Base-by-base conservation (phyloP, 2,888 invertebrate species). In the Antitype chi region DNA sequence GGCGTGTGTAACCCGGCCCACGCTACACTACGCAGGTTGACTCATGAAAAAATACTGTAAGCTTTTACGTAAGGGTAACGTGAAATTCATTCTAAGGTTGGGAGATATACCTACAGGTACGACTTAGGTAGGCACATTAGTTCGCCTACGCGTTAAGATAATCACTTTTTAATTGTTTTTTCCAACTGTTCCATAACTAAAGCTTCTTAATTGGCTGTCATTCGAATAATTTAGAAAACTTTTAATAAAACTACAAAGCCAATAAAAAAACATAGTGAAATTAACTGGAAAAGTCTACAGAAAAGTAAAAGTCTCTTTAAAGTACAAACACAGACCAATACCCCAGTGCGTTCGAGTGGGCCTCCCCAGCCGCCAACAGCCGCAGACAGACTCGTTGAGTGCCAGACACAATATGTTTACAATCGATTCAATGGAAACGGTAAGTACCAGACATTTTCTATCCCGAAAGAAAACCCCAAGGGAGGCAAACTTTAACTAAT, bases 401-500 rank as follows among this genome's bases (percentile, higher is more conserved):
- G 55, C 81, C 81, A 81, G 79, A 81, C 75, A 79, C 74, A 75
- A 55, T 11, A 38, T 43, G 38, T 55, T 38, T n/a, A 43, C 28
- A 63, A 73, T 78, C 28, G 62, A 78, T 80, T 43, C 15, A 43
- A 49, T 79, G 25, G 25, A 57, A 32, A 43, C 13, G 25, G 1
- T 28, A 25, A 47, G n/a, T 62, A 25, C 28, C 52, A 78, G 32
- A 47, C 52, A 17, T 17, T 28, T 43, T 76, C 13, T 7, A 59
- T 49, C 3, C 28, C 5, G 15, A 20, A 23, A 47, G 60, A 62
- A n/a, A 32, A 15, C 17, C 17, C 7, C 67, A 32, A 55, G 7
- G 7, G 23, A 17, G 15, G 25, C 23, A 25, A 23, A 11, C 17
- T 28, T 32, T 72, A 17, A 38, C 15, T 70, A 49, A 32, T 17